Base-by-base conservation (phyloP, 1,140 invertebrate species). In the Drosophila sucinea region DNA sequence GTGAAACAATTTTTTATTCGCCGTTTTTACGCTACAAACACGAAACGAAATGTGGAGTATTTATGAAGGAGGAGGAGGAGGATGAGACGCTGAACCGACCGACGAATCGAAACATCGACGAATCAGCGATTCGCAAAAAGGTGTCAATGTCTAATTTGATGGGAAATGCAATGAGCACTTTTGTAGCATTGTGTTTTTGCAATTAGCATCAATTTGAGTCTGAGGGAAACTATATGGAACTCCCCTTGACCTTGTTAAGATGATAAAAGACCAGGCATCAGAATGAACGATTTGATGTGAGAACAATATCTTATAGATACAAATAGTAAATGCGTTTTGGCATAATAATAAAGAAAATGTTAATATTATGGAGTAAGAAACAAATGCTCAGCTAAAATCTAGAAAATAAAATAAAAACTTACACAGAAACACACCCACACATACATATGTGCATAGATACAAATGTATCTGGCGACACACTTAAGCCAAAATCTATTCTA, bases 1-100 rank as follows among this genome's bases (percentile, higher is more conserved):
- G 84, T 87, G 84, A 87, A 87, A 84, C 84, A 77, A 77, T 89
- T 84, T 51, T 89, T 89, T 87, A 89, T 89, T 68, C 80, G 83
- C 84, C 77, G 67, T 84, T 87, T 87, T 87, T 74, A 87, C 77
- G 83, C 77, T 72, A 76, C 83, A 54, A 44, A 78, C 73, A 44
- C 56, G 44, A 65, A 67, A 54, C 60, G 64, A 71, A 35, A 64
- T 23, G 17, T 23, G 32, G 32, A 35, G 55, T 33, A 33, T n/a
- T 27, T 33, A 30, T 7, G 30, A 30, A 30, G 2, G 30, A 4
- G 30, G 3, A 35, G 23, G 6, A 1, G 61, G 51, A 60, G 27
- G 32, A 33, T 27, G 30, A 4, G 10, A 5, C 25, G 10, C 5
- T 23, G 25, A 60, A 44, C 55, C 2, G 4, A 60, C 47, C 47